phyloP scores from a whole-genome alignment of 2,888 invertebrate genomes.

The Calameuta filiformis region DNA sequence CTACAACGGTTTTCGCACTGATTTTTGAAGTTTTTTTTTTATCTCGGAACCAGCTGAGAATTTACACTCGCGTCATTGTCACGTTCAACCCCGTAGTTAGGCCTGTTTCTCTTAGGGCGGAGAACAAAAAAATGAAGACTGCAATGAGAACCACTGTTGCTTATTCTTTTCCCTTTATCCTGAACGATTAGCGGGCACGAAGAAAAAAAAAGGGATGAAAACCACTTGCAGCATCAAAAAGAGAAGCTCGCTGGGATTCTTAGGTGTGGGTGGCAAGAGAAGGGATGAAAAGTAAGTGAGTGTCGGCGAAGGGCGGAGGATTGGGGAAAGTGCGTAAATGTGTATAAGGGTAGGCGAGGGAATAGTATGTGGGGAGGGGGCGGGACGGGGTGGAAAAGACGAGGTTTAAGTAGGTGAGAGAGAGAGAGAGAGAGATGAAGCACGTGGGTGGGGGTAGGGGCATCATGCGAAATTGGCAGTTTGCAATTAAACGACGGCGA shows the following conservation, averaged over 20 bases:
- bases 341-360: background rate
- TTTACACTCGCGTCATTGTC: background rate
- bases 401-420: background rate
- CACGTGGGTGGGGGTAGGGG: background rate
- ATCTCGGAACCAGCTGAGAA: background rate
- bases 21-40: background rate
- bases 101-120: background rate
- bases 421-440: background rate
- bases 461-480: conserved; percentile 48
- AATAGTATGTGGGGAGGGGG: background rate
- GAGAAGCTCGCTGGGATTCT: background rate
- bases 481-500: conserved; percentile 59
- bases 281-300: background rate
- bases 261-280: background rate
- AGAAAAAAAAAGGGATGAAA: too few species aligned
- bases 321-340: background rate
- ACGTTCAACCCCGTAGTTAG: background rate
- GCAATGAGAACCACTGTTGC: background rate
- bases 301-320: background rate
- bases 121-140: background rate
- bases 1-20: conserved; percentile 11
- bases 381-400: background rate
- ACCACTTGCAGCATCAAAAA: too few species aligned
- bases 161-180: background rate
- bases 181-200: background rate